phyloP scores from a whole-genome alignment of 2,797 vertebrate genomes.

The Amblyopsis hoosieri region DNA sequence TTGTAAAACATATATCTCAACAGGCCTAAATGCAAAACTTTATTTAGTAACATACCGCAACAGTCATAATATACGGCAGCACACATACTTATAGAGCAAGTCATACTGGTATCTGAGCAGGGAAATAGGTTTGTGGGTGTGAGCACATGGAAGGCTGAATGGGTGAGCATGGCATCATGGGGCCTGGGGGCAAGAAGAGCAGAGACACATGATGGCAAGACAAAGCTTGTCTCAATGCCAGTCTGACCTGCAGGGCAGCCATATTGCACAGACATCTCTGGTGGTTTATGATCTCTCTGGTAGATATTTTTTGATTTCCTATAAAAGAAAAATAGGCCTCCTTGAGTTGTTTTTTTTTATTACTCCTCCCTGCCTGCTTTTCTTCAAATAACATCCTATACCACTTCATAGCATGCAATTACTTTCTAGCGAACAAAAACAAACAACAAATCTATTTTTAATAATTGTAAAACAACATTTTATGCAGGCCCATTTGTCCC shows the following conservation, averaged over 20 bases:
- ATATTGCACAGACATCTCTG: constrained; percentile 7
- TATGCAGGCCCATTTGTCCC: neutral
- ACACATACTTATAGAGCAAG: too few relatives aligned
- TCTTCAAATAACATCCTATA: constrained; percentile 23
- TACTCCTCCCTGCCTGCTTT: constrained; percentile 21
- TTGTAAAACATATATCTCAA: too few relatives aligned
- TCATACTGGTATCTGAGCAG: constrained; percentile 31
- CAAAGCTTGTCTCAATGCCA: constrained; percentile 41
- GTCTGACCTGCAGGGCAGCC: constrained; percentile 9
- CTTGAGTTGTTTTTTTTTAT: constrained; percentile 12
- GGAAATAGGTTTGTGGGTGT: constrained; percentile 28
- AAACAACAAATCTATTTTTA: neutral
- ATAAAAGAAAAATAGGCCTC: neutral
- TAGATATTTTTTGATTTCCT: constrained; percentile 17
- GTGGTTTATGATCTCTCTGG: constrained; percentile 11
- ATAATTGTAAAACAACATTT: neutral
- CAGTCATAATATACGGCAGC: too few relatives aligned
- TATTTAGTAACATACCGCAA: too few relatives aligned
- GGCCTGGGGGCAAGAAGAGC: constrained; percentile 39
- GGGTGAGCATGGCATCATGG: constrained; percentile 22
- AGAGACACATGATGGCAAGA: constrained; percentile 48
- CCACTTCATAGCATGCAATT: constrained; percentile 5
- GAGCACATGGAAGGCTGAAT: constrained; percentile 26
- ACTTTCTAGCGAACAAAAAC: neutral
- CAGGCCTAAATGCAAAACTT: too few relatives aligned